Conservation (phyloP, 2,888 invertebrate genomes). For the Chrysopilus asiliformis region DNA sequence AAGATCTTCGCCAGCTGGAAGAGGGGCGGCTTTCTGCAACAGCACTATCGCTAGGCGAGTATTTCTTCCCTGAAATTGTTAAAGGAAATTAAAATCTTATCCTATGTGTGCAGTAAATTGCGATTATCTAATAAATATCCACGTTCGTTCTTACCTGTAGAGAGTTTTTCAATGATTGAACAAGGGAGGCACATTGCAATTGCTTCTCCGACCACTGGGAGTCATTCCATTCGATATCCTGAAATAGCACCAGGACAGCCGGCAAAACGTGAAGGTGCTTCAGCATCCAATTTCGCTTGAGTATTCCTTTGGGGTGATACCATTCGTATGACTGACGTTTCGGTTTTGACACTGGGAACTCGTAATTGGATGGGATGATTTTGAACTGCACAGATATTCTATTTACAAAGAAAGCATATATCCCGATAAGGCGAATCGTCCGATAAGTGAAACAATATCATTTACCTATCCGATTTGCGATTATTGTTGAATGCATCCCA, state of each 20-base stretch:
- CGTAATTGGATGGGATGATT: constrained; percentile 65
- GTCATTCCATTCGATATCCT: constrained; percentile 97
- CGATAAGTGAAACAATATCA: not conserved
- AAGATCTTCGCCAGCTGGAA: constrained; percentile 68
- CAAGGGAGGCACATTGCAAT: constrained; percentile 80
- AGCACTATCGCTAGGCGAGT: constrained; percentile 78
- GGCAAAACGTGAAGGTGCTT: constrained; percentile 86
- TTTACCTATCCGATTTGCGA: constrained; percentile 51
- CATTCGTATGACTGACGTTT: constrained; percentile 86
- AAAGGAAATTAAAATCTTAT: constrained; percentile 15
- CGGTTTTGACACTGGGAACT: constrained; percentile 76
- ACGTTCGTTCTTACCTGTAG: constrained; percentile 23
- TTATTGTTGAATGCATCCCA: constrained; percentile 87
- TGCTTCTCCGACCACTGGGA: constrained; percentile 88
- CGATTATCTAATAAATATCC: no score
- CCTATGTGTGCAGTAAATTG: not conserved
- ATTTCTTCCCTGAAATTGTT: constrained; percentile 25
- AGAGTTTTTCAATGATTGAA: constrained; percentile 58
- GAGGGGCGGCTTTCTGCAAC: constrained; percentile 69
- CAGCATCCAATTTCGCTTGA: constrained; percentile 89
- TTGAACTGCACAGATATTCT: constrained; percentile 74
- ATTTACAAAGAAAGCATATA: not conserved
- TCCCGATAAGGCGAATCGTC: not conserved
- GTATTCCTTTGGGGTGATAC: constrained; percentile 87
- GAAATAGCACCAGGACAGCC: constrained; percentile 86